phyloP scores from a whole-genome alignment of 2,797 vertebrate genomes.

The Brachyalestes nurse region DNA sequence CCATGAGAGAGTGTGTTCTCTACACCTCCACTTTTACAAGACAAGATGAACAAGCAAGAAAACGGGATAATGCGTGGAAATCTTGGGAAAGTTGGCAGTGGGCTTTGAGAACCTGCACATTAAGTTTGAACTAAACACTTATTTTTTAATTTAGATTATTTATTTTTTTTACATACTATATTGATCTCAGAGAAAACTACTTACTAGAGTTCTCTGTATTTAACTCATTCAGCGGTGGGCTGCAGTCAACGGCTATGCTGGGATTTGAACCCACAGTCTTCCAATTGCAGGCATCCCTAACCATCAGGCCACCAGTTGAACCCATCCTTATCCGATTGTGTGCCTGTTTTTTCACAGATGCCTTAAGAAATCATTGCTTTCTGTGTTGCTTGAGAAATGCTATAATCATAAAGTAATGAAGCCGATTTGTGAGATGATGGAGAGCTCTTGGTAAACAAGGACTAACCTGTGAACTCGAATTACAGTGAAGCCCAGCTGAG shows the following conservation, averaged over 20 bases:
- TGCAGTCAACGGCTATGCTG: too few relatives aligned
- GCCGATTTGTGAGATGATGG: neutral
- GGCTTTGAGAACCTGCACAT: too few relatives aligned
- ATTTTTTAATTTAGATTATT: too few relatives aligned
- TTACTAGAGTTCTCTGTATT: too few relatives aligned
- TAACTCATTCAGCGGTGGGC: too few relatives aligned
- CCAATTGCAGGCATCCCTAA: too few relatives aligned
- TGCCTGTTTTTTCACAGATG: neutral
- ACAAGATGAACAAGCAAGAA: neutral
- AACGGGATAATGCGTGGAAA: neutral
- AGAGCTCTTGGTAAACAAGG: neutral
- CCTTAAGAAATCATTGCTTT: neutral
- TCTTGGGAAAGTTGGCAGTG: neutral
- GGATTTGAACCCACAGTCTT: too few relatives aligned
- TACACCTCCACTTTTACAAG: neutral
- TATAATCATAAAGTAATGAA: neutral
- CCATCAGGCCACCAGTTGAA: too few relatives aligned
- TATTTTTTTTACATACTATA: too few relatives aligned
- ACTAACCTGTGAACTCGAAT: neutral
- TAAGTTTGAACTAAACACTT: too few relatives aligned
- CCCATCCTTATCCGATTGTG: too few relatives aligned
- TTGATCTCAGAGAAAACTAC: too few relatives aligned
- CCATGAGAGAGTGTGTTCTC: constrained; percentile 2
- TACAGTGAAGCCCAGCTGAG: neutral
- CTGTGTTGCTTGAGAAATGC: neutral